phyloP scores from a whole-genome alignment of 2,797 vertebrate genomes.

The Liparis tanakae region DNA sequence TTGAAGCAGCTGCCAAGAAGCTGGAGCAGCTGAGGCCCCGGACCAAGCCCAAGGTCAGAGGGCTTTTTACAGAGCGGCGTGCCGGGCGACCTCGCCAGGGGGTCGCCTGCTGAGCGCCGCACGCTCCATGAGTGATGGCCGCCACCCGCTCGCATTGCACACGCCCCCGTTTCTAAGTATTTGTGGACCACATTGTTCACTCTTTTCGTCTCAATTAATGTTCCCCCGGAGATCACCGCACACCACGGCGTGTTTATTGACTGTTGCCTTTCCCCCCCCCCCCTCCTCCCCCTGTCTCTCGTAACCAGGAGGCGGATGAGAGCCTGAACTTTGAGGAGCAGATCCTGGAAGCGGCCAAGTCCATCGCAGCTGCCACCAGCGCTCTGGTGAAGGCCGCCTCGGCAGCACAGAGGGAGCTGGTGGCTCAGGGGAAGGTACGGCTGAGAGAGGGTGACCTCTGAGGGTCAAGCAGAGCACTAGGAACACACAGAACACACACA shows the following conservation, averaged over 20 bases:
- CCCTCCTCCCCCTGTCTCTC: constrained; percentile 13
- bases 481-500: too few species aligned
- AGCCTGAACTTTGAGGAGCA: constrained; percentile 97
- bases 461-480: too few species aligned
- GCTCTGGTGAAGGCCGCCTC: constrained; percentile 96
- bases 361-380: constrained; percentile 95
- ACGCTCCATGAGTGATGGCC: constrained; percentile 8
- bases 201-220: constrained; percentile 5
- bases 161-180: background rate
- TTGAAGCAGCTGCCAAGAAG: constrained; percentile 99
- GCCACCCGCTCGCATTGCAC: constrained; percentile 19
- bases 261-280: constrained; percentile 8
- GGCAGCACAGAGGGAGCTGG: constrained; percentile 93
- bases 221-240: background rate
- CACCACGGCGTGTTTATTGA: constrained; percentile 22
- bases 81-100: constrained; percentile 41
- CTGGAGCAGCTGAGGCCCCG: constrained; percentile 97
- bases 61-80: constrained; percentile 54
- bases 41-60: constrained; percentile 95
- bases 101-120: constrained; percentile 13
- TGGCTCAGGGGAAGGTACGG: constrained; percentile 94
- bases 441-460: constrained; percentile 2
- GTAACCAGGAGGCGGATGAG: constrained; percentile 91
- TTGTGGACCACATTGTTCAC: background rate
- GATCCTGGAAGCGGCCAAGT: constrained; percentile 96